Evolutionary conservation across 2,888 invertebrate genomes (phyloP).

Genomic region (Malthinus flaveolus): DNA sequence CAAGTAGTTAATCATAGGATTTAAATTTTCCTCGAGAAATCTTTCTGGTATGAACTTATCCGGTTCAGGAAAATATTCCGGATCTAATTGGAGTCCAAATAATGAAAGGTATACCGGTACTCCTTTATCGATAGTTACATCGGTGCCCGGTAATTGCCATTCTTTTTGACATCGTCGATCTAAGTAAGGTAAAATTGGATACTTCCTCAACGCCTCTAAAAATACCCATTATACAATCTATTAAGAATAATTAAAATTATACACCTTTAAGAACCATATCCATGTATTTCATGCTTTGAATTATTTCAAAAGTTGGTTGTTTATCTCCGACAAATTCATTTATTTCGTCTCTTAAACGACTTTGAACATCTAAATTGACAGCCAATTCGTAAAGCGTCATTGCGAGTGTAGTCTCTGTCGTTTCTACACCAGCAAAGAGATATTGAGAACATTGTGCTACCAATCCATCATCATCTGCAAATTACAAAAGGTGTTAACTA

Average conservation of each 20-base stretch:
- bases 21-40: neutral
- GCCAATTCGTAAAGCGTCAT: constrained; percentile 51
- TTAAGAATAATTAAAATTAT: neutral
- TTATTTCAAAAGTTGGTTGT: constrained; percentile 2
- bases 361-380: constrained; percentile 48
- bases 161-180: neutral
- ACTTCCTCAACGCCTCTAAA: neutral
- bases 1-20: neutral
- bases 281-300: constrained; percentile 10
- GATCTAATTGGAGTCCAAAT: neutral
- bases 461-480: constrained; percentile 6
- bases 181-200: neutral
- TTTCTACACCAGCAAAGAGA: constrained; percentile 55
- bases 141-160: neutral
- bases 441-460: constrained; percentile 49
- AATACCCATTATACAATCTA: neutral
- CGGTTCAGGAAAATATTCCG: neutral
- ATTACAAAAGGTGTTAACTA: too few relatives aligned
- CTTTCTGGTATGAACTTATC: neutral
- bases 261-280: constrained; percentile 33
- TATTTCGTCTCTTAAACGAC: constrained; percentile 50
- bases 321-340: constrained; percentile 33
- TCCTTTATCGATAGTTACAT: neutral
- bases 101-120: neutral
- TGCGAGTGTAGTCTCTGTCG: constrained; percentile 49